Evolutionary conservation across 2,888 invertebrate genomes (phyloP), one percentile per base, ranked within the genome.

Genomic region (Pyrochroa serraticornis): DNA sequence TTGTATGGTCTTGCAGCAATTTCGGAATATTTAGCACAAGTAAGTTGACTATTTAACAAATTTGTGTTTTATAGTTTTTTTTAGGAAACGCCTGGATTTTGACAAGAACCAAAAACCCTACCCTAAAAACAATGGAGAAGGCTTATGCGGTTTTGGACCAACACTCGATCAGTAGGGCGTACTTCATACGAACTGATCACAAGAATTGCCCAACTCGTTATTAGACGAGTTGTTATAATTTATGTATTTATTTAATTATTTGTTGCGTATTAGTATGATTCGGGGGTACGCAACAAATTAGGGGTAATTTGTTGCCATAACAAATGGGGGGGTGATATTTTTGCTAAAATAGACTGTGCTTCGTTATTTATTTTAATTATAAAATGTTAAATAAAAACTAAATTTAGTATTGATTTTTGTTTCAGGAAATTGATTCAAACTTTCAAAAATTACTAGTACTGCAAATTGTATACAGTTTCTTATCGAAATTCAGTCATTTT

Each of bases 141-240:
- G 86, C 87, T 0, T 86, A 87, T 67, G 74, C 79, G 42, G 80
- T 81, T 1, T 68, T 85, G 7, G 85, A 87, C 60, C 82, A 80
- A 52, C 84, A 85, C 70, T 77, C 79, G 7, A 84, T 89, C 50
- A 85, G 82, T 66, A 78, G 82, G 58, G 81, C 82, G 0, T 84
- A 82, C 71, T 85, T 87, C 61, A 80, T 84, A 44, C 79, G 82
- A 51, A 89, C 88, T 0, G 85, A 88, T 70, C 89, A 89, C 65
- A 80, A 77, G 46, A 83, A 85, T 71, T 88, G 88, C 63, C 79
- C 81, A 0, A 54, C 50, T 14, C 34, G 32, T 1, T 47, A 54
- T n/a, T 54, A 31, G 42, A 35, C 33, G 7, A 9, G n/a, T n/a
- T n/a, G 6, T 39, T 13, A n/a, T 14, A n/a, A 14, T 41, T 14